These are phyloP conservation scores for Torymus aiolomorphi DNA, from an alignment of 2,888 invertebrate genomes.

Conservation along the genomic window DNA sequence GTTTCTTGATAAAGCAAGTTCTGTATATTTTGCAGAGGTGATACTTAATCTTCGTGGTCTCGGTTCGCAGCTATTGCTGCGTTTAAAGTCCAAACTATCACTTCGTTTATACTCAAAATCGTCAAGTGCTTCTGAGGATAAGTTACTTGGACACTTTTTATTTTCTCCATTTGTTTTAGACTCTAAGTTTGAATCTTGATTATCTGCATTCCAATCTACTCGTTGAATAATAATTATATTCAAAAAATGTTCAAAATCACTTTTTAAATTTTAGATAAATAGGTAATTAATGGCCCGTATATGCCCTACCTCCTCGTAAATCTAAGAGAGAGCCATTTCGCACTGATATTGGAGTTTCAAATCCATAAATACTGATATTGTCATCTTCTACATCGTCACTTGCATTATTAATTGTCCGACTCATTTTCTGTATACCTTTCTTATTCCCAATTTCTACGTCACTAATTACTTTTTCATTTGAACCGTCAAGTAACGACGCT, in stretches of 20 bases:
- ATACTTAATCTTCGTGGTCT: slow-evolving; percentile 14
- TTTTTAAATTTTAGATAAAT: too few relatives aligned
- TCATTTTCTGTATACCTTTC: not conserved
- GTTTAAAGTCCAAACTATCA: slow-evolving; percentile 17
- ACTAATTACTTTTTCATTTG: slow-evolving; percentile 53
- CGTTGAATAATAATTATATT: too few relatives aligned
- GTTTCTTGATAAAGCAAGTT: not conserved
- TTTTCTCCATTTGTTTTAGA: not conserved
- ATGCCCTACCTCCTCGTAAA: slow-evolving; percentile 25
- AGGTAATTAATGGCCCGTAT: not conserved
- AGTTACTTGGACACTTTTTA: not conserved
- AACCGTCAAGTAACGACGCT: not conserved
- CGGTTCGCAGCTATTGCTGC: slow-evolving; percentile 13
- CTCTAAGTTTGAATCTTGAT: not conserved
- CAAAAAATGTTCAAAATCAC: too few relatives aligned
- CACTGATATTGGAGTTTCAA: slow-evolving; percentile 72
- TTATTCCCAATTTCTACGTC: not conserved
- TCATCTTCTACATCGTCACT: slow-evolving; percentile 73
- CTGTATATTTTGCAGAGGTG: not conserved
- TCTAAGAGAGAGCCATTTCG: slow-evolving; percentile 32
- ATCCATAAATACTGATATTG: slow-evolving; percentile 74
- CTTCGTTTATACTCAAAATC: slow-evolving; percentile 17
- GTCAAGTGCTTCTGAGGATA: not conserved
- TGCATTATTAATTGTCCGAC: slow-evolving; percentile 60
- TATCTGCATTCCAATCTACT: not conserved